Base-by-base conservation (phyloP, 1,140 invertebrate genomes). In the Trachymyrmex cornetzi region DNA sequence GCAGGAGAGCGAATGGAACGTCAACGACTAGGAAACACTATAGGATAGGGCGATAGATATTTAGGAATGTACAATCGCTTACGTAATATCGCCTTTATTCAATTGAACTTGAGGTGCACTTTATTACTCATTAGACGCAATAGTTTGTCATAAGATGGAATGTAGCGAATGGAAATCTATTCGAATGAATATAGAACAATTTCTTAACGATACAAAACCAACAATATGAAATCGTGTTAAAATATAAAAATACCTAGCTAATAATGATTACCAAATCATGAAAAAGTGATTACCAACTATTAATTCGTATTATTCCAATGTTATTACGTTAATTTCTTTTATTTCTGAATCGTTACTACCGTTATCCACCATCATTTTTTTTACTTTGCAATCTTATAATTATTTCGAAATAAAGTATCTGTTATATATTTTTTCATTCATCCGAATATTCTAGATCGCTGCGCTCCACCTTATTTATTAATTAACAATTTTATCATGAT, bases 21-120 rank as follows among this genome's bases (percentile, higher is more conserved):
- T 90, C 87, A 74, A 48, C 55, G 87, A 88, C 72, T 66, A 50
- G 61, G 71, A 22, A 50, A 38, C 71, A 69, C 66, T 30, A 27
- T 27, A 27, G 16, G 55, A 59, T 50, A 48, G 22, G 61, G 24
- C 6, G 53, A 59, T 81, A 57, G 63, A 48, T 69, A 30, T 44
- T 64, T 27, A 57, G 48, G 12, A 77, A 77, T 64, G 50, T 22
- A 24, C 64, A 69, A 88, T 50, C 77, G 34, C 77, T 80, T 53
- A 80, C 12, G 19, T 34, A n/a, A 55, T 24, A 55, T 19, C 48
- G n/a, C 55, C 14, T 57, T 63, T 7, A 34, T 38, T 71, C 24
- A n/a, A 81, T 44, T 14, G 48, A 6, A 55, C 11, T 71, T 14
- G 12, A 44, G 24, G n/a, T 16, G 1, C n/a, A 9, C 3, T 7